phyloP scores from a whole-genome alignment of 2,797 vertebrate species.

The Enteromius trimaculatus region DNA sequence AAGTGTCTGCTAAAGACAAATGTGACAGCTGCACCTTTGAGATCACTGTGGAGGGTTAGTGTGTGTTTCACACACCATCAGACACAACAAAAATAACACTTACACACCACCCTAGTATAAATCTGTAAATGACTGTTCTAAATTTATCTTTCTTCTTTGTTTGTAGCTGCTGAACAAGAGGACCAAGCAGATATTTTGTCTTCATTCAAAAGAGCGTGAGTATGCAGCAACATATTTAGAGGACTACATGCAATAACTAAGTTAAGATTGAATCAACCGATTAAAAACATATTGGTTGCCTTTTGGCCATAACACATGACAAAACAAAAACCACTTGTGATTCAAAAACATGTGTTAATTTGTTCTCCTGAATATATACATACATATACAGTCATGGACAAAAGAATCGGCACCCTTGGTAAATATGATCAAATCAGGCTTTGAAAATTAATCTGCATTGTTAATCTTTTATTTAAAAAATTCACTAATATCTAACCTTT shows the following conservation, averaged over 20 bases:
- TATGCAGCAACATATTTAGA: neutral
- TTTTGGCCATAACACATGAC: too few relatives aligned
- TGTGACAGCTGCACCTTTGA: slow-evolving; percentile 87
- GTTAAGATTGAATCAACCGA: too few relatives aligned
- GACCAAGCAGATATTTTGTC: slow-evolving; percentile 73
- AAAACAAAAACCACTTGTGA: too few relatives aligned
- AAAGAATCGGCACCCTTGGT: too few relatives aligned
- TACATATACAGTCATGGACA: too few relatives aligned
- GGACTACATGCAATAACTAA: neutral
- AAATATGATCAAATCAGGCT: too few relatives aligned
- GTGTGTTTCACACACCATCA: slow-evolving; percentile 5
- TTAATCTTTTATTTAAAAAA: too few relatives aligned
- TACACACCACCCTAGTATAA: neutral
- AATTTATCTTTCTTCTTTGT: slow-evolving; percentile 12
- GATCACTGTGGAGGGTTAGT: slow-evolving; percentile 84
- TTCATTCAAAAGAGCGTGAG: slow-evolving; percentile 81
- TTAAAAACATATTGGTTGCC: too few relatives aligned
- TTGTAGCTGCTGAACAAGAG: slow-evolving; percentile 72
- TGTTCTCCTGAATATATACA: too few relatives aligned
- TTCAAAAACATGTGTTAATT: too few relatives aligned
- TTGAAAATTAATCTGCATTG: too few relatives aligned
- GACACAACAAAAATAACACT: slow-evolving; percentile 34
- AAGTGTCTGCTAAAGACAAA: slow-evolving; percentile 85
- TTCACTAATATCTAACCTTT: too few relatives aligned
- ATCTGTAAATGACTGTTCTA: neutral